A percentile compares a stretch with the other conserved stretches of the same genome.
Evolutionary conservation across 1,140 invertebrate species (phyloP).

Genomic region (Arctopsyche grandis): DNA sequence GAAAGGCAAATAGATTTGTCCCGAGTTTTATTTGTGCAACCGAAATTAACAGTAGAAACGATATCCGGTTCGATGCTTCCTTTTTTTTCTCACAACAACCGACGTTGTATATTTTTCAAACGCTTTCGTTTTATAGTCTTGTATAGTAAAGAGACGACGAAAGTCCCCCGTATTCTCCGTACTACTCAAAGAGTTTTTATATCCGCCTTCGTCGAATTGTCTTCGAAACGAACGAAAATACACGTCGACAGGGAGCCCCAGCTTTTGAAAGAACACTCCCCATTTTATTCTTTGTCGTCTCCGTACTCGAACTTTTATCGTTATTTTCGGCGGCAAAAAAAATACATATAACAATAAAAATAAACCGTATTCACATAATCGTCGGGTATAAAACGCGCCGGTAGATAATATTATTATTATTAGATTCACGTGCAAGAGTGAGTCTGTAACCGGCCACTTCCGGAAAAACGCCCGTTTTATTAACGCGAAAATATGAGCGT

Average conservation of each 20-base stretch:
- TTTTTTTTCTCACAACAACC: not conserved
- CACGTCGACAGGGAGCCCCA: not conserved
- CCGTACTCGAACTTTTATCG: constrained; percentile 13
- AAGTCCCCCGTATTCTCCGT: not conserved
- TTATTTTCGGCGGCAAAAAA: constrained; percentile 4
- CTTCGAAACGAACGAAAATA: not conserved
- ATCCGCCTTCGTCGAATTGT: not conserved
- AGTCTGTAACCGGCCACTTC: not conserved
- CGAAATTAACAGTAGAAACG: not conserved
- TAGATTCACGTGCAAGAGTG: not conserved
- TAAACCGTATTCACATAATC: not conserved
- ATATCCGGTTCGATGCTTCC: not conserved
- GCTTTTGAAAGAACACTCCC: not conserved
- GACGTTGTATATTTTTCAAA: constrained; percentile 3
- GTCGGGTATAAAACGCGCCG: not conserved
- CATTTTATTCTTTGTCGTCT: constrained; percentile 10
- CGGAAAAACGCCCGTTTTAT: not conserved
- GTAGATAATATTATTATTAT: no score
- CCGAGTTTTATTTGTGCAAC: not conserved
- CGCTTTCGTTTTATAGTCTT: constrained; percentile 17
- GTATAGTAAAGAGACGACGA: not conserved
- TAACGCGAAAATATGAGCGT: constrained; percentile 16
- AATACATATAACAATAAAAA: not conserved
- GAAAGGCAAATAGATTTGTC: not conserved
- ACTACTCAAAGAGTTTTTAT: constrained; percentile 4